A percentile compares a stretch with the other conserved stretches of the same genome.
Evolutionary conservation across 2,113 vertebrate genomes (phyloP).

Genomic region (Takifugu flavidus): DNA sequence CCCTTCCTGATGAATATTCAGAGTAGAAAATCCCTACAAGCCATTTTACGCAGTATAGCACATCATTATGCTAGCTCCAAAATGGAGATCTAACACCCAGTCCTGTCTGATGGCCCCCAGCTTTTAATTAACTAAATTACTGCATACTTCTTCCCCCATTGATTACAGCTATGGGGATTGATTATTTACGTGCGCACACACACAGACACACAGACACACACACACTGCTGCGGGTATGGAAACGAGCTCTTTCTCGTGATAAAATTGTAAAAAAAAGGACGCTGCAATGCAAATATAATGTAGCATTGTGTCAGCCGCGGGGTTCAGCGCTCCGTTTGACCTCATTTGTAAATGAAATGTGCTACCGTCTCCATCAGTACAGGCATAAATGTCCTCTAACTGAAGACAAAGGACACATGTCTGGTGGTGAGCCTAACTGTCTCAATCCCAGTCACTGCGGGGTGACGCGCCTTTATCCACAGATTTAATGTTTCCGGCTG

Average conservation of each 20-base stretch:
- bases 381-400: conserved; percentile 41
- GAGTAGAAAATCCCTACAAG: conserved; percentile 58
- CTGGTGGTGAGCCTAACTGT: conserved; percentile 4
- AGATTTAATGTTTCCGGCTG: conserved; percentile 16
- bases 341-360: conserved; percentile 39
- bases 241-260: conserved; percentile 41
- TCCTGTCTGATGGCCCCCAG: conserved; percentile 68
- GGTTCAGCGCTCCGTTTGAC: conserved; percentile 6
- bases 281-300: conserved; percentile 31
- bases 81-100: conserved; percentile 62
- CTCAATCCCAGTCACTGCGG: conserved; percentile 5
- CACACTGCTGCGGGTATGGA: conserved; percentile 47
- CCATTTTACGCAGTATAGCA: conserved; percentile 66
- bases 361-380: conserved; percentile 1
- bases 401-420: conserved; percentile 43
- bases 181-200: conserved; percentile 52
- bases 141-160: conserved; percentile 66
- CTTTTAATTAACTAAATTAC: conserved; percentile 79
- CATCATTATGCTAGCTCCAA: conserved; percentile 72
- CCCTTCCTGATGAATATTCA: conserved; percentile 78
- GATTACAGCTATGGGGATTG: conserved; percentile 72
- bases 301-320: conserved; percentile 4
- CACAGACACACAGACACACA: background rate
- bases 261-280: conserved; percentile 25
- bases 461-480: conserved; percentile 1